Evolutionary conservation across 2,888 invertebrate species (phyloP), one percentile per base, ranked within the genome.

Genomic region (Tenthredo livida): DNA sequence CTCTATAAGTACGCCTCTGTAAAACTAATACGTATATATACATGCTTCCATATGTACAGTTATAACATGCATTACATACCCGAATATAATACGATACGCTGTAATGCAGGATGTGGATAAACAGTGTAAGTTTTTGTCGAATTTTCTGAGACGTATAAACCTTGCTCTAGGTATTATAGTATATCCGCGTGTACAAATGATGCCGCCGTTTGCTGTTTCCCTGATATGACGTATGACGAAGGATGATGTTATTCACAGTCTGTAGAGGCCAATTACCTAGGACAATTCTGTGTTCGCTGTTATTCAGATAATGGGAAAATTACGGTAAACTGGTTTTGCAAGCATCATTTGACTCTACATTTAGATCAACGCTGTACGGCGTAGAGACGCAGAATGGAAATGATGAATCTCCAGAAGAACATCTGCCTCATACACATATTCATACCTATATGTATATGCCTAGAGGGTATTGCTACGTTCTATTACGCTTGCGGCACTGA

Each of bases 281-380:
- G 58, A 78, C 84, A 58, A 67, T n/a, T 75, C 61, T 33, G 43
- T 15, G 65, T 67, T 67, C 84, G 84, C 65, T 65, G 61, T 61
- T 37, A 80, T 80, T 40, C 21, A 80, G 80, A 78, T 84, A 84
- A 84, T 84, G 78, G 84, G 77, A 75, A 77, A 84, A 84, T 84
- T 84, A 84, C 61, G 65, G 65, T 37, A 58, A 84, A 84, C 84
- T 84, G 84, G 84, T 84, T 78, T 65, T 78, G 80, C 61, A 54
- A 78, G 84, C 40, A 43, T 78, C 67, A 58, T 73, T 73, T 73
- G 58, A 75, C 50, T 37, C 29, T n/a, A 65, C 84, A 77, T 84
- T 77, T 25, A 67, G 75, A 84, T 72, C 75, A 65, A n/a, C 43
- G 37, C 17, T 7, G 25, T 21, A 25, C 65, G 43, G 43, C 29